Evolutionary conservation across 2,113 vertebrate genomes (phyloP).

Genomic region (Daphoenositta chrysoptera): DNA sequence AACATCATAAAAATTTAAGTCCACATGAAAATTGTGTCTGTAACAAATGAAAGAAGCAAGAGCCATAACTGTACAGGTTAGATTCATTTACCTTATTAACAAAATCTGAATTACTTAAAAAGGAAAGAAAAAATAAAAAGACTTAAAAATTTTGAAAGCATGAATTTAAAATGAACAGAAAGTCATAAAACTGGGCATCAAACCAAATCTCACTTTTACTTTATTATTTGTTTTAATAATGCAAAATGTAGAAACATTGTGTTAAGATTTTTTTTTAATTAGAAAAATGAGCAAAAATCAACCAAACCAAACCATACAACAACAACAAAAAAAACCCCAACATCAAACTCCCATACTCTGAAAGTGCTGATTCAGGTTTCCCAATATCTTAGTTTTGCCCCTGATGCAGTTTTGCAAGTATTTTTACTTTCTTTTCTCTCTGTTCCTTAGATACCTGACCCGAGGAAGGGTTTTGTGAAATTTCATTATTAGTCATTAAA

Average conservation of each 20-base stretch:
- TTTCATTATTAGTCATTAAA: background rate
- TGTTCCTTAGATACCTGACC: background rate
- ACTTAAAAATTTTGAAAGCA: background rate
- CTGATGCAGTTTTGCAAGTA: background rate
- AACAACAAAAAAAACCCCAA: background rate
- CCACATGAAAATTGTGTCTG: background rate
- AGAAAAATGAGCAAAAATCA: background rate
- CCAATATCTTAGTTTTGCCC: background rate
- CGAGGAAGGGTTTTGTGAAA: background rate
- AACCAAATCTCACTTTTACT: background rate
- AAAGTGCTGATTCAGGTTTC: background rate
- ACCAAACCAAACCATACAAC: background rate
- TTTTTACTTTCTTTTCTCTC: background rate
- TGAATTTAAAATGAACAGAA: background rate
- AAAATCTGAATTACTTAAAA: background rate
- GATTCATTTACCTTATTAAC: background rate
- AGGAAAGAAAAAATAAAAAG: background rate
- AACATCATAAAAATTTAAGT: background rate
- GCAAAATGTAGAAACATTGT: background rate
- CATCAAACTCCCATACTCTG: rapidly evolving
- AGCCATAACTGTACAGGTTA: background rate
- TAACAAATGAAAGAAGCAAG: background rate
- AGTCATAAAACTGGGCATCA: background rate
- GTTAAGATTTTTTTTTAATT: background rate
- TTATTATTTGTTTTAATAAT: background rate